A percentile compares a stretch with the other conserved stretches of the same genome.
phyloP scores from a whole-genome alignment of 2,888 invertebrate species.

The Dynastes grantii region DNA sequence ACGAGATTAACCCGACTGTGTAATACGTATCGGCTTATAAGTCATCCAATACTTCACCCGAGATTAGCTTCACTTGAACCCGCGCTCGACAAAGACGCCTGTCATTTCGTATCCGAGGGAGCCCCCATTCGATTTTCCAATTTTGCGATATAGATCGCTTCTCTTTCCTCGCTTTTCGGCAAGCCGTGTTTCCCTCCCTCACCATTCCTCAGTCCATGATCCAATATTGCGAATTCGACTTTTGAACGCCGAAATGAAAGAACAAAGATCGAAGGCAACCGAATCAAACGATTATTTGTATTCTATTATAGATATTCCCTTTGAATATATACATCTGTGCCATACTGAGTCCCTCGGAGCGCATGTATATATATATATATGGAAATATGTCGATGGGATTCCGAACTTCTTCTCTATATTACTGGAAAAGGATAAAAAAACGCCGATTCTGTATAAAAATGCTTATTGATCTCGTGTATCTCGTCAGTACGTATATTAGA shows the following conservation, averaged over 20 bases:
- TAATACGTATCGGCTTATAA: conserved; percentile 15
- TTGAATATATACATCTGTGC: conserved; percentile 4
- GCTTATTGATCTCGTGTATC: background rate
- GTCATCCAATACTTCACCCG: conserved; percentile 14
- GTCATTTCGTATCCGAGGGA: conserved; percentile 6
- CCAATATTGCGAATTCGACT: conserved; percentile 28
- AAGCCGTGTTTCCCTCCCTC: background rate
- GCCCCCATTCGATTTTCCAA: conserved; percentile 11
- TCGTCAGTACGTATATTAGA: background rate
- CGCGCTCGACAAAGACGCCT: conserved; percentile 3
- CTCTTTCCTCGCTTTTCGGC: background rate
- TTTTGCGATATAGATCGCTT: conserved; percentile 2
- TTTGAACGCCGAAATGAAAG: conserved; percentile 17
- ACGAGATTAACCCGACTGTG: background rate
- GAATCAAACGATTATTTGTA: conserved; percentile 41
- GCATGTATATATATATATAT: background rate
- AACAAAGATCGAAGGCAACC: conserved; percentile 29
- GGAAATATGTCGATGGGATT: conserved; percentile 9
- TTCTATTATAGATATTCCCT: conserved; percentile 30
- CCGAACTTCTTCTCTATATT: background rate
- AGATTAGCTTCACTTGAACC: conserved; percentile 20
- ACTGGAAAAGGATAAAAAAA: background rate
- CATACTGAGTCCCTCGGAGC: background rate
- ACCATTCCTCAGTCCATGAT: background rate
- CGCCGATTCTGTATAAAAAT: background rate